Evolutionary conservation across 2,888 invertebrate genomes (phyloP).

Genomic region (Entomobrya proxima): DNA sequence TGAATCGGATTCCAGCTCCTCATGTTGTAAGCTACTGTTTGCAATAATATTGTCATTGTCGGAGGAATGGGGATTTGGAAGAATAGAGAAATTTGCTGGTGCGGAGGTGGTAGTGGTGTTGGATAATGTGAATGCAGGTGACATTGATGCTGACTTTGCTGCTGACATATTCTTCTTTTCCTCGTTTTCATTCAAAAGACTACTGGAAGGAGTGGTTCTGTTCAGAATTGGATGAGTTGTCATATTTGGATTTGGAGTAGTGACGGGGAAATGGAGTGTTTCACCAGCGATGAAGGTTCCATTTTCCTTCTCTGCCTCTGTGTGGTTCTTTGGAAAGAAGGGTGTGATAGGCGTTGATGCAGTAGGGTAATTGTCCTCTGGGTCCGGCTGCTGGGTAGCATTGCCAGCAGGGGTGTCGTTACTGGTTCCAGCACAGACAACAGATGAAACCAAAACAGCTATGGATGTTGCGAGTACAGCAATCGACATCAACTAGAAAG

Average conservation of each 20-base stretch:
- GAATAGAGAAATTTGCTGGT: neutral
- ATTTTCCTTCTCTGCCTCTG: neutral
- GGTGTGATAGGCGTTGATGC: neutral
- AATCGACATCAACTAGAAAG: slow-evolving; percentile 31
- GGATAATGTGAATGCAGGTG: slow-evolving; percentile 8
- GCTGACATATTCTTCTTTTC: neutral
- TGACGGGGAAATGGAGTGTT: neutral
- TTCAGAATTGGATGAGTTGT: neutral
- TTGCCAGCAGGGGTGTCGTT: neutral
- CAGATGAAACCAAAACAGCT: slow-evolving; percentile 32
- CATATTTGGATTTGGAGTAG: neutral
- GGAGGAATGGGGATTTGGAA: too few relatives aligned
- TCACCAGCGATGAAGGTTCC: neutral
- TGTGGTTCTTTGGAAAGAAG: neutral
- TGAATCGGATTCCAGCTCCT: neutral
- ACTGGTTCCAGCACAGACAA: neutral
- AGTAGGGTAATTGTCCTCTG: neutral
- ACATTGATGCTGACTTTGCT: neutral
- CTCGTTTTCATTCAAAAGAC: neutral
- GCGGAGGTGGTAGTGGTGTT: neutral
- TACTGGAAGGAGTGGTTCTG: neutral
- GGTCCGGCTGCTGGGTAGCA: neutral
- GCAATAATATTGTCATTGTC: neutral
- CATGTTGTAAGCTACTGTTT: neutral
- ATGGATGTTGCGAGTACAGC: slow-evolving; percentile 18